Conservation (phyloP, 2,797 vertebrate species). For the Hoplostethus mediterraneus region DNA sequence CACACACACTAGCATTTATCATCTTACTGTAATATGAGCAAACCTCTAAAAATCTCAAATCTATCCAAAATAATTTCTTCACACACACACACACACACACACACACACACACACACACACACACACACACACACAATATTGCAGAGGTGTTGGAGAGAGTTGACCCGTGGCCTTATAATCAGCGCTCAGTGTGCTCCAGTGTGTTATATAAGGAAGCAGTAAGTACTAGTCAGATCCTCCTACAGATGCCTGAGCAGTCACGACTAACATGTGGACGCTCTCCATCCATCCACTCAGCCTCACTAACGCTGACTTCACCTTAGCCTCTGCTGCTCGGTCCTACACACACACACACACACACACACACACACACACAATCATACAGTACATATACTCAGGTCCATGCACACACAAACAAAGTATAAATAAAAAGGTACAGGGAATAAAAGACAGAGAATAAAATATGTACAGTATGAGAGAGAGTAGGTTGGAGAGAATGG, state of each 20-base stretch:
- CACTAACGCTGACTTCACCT: constrained; percentile 62
- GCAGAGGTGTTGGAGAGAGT: constrained; percentile 76
- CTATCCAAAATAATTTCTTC: constrained; percentile 4
- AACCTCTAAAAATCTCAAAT: constrained; percentile 25
- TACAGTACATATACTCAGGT: constrained; percentile 26
- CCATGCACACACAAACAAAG: constrained; percentile 11
- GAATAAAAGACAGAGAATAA: constrained; percentile 3
- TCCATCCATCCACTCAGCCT: constrained; percentile 70
- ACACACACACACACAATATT: constrained; percentile 26
- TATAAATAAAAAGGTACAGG: neutral
- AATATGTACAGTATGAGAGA: constrained; percentile 6
- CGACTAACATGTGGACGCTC: constrained; percentile 80
- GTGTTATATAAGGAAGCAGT: constrained; percentile 75
- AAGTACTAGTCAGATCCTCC: constrained; percentile 79
- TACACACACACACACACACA: constrained; percentile 49
- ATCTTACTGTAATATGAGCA: neutral
- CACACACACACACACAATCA: constrained; percentile 7
- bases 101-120: constrained; percentile 21
- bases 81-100: constrained; percentile 7
- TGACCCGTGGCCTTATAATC: constrained; percentile 73
- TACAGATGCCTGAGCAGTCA: constrained; percentile 85
- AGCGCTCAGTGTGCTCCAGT: constrained; percentile 61
- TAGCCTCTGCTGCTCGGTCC: constrained; percentile 55
- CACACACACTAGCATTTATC: constrained; percentile 17
- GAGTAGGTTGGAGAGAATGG: neutral